A percentile compares a stretch with the other conserved stretches of the same genome.
Conservation (phyloP, 2,113 vertebrate genomes). For the Percopsis transmontana region DNA sequence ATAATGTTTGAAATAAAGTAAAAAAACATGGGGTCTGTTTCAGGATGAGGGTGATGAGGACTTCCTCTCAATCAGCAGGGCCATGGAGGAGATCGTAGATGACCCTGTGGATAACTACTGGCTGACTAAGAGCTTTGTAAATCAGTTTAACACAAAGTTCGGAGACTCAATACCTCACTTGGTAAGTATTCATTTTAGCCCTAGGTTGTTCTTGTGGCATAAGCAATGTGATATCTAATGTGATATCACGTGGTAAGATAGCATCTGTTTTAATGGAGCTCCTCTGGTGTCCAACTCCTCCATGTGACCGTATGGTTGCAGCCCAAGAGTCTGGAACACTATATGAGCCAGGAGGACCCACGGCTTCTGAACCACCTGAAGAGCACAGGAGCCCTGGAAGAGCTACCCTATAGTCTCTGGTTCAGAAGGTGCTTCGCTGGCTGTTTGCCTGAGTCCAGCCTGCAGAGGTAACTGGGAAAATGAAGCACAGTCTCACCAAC, state of each 20-base stretch:
- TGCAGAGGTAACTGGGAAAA: slow-evolving; percentile 84
- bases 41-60: slow-evolving; percentile 88
- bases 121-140: slow-evolving; percentile 91
- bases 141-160: slow-evolving; percentile 89
- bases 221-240: too few relatives aligned
- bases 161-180: slow-evolving; percentile 90
- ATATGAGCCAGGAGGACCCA: slow-evolving; percentile 90
- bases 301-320: slow-evolving; percentile 47
- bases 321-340: slow-evolving; percentile 95
- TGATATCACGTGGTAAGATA: too few relatives aligned
- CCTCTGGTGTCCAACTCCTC: background rate
- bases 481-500: background rate
- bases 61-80: slow-evolving; percentile 88
- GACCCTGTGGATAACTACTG: slow-evolving; percentile 92
- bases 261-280: background rate
- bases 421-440: slow-evolving; percentile 94
- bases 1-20: background rate
- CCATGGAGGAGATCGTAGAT: slow-evolving; percentile 94
- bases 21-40: background rate
- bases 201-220: background rate
- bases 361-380: slow-evolving; percentile 87
- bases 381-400: slow-evolving; percentile 75
- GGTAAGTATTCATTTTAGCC: slow-evolving; percentile 69
- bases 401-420: slow-evolving; percentile 90
- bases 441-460: slow-evolving; percentile 93